Conservation (phyloP, 2,113 vertebrate species). For the Solenodon paradoxus region DNA sequence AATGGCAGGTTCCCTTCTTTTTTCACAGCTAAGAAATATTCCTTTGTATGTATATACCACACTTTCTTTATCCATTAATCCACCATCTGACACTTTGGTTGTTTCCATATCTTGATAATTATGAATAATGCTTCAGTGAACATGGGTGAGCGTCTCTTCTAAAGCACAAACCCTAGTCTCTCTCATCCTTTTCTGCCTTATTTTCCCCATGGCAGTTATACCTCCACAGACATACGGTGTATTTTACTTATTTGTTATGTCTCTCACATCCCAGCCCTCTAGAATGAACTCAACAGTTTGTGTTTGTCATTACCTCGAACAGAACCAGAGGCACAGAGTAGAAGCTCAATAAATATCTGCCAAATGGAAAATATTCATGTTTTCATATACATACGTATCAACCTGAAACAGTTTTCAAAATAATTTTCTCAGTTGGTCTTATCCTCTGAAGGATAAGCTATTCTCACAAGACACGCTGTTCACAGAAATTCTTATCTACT, state of each 20-base stretch:
- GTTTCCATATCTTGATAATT: not conserved
- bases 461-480: not conserved
- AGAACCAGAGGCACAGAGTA: not conserved
- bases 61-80: not conserved
- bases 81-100: too few species aligned
- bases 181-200: not conserved
- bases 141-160: not conserved
- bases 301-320: not conserved
- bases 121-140: not conserved
- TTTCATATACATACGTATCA: not conserved
- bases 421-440: not conserved
- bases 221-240: not conserved
- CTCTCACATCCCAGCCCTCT: not conserved
- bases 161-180: not conserved
- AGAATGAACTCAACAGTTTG: not conserved
- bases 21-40: not conserved
- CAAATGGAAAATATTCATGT: accelerated
- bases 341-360: not conserved
- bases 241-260: not conserved
- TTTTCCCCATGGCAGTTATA: not conserved
- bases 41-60: not conserved
- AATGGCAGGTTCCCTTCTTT: not conserved
- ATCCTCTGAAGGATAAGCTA: not conserved
- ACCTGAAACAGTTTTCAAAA: not conserved
- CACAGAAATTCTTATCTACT: not conserved